These are phyloP conservation scores for Trichopria drosophilae DNA, from an alignment of 2,888 invertebrate genomes.

Conservation along the genomic window DNA sequence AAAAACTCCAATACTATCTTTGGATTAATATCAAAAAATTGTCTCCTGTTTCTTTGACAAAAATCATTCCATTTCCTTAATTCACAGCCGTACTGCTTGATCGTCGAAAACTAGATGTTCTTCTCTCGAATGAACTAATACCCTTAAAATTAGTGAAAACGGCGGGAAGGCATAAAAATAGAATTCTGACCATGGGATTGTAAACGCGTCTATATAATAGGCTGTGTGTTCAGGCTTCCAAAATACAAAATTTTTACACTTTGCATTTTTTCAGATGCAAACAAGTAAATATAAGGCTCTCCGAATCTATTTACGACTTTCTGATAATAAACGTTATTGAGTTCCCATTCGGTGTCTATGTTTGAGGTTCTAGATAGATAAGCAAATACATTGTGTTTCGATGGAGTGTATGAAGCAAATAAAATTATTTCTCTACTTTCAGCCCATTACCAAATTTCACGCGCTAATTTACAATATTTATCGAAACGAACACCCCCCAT, in stretches of 20 bases:
- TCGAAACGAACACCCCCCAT: no score
- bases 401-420: conserved; percentile 44
- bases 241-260: conserved; percentile 18
- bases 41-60: conserved; percentile 16
- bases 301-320: conserved; percentile 10
- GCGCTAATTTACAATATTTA: no score
- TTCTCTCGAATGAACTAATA: no score
- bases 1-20: conserved; percentile 16
- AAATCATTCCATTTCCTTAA: conserved; percentile 34
- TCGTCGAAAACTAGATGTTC: no score
- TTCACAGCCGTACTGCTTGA: conserved; percentile 30
- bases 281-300: conserved; percentile 14
- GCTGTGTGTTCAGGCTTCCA: conserved; percentile 13
- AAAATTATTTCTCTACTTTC: conserved; percentile 35
- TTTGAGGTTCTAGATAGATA: conserved; percentile 33
- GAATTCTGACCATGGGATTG: conserved; percentile 12
- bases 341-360: conserved; percentile 13
- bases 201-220: conserved; percentile 16
- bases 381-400: conserved; percentile 35
- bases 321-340: conserved; percentile 5
- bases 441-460: conserved; percentile 36
- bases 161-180: conserved; percentile 28
- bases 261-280: conserved; percentile 12
- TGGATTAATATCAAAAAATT: conserved; percentile 9
- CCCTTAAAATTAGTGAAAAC: conserved; percentile 22